Percentiles rank a stretch among this genome's conserved stretches.
Evolutionary conservation across 1,140 invertebrate species (phyloP).

Genomic region (Drosophila suzukii): DNA sequence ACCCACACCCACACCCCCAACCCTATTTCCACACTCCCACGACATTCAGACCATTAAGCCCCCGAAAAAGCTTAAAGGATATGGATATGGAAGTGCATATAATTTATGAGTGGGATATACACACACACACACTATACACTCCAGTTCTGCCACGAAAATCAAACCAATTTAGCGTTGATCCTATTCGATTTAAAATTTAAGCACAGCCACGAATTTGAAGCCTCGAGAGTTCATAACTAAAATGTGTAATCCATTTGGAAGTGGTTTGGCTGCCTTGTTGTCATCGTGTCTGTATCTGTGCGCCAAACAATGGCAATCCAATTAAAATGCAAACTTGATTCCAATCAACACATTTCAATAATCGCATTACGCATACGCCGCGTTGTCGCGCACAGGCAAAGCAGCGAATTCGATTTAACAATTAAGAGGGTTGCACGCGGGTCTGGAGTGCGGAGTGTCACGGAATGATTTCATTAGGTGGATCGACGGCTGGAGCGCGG

Average conservation of each 20-base stretch:
- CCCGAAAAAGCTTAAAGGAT: conserved; percentile 27
- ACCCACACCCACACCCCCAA: neutral
- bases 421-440: conserved; percentile 42
- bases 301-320: conserved; percentile 50
- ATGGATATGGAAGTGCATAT: conserved; percentile 20
- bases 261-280: conserved; percentile 1
- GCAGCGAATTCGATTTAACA: conserved; percentile 61
- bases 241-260: conserved; percentile 32
- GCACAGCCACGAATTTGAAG: neutral
- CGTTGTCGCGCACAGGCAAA: conserved; percentile 31
- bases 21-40: neutral
- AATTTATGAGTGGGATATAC: conserved; percentile 18
- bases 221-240: conserved; percentile 22
- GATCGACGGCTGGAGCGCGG: neutral
- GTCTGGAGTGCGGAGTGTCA: conserved; percentile 19
- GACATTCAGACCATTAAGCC: neutral
- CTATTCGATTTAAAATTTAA: conserved; percentile 20
- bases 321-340: conserved; percentile 71
- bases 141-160: neutral
- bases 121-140: neutral
- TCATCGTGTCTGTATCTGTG: neutral
- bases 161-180: conserved; percentile 19
- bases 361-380: conserved; percentile 72
- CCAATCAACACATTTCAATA: conserved; percentile 71
- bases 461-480: conserved; percentile 63